Base-by-base conservation (phyloP, 2,888 invertebrate species). In the Tiliacea aurago region DNA sequence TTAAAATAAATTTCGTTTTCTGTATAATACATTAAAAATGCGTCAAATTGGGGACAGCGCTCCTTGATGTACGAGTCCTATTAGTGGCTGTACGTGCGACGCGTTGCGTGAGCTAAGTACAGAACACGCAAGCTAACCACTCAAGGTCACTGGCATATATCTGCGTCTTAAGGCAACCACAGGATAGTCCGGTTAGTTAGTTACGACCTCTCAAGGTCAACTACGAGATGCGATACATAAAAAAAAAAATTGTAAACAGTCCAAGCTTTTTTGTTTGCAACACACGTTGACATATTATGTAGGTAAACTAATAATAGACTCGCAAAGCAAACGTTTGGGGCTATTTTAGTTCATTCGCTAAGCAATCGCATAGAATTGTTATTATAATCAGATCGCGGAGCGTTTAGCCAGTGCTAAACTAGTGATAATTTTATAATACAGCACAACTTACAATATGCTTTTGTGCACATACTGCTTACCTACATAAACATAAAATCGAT, bases 231-330 rank as follows among this genome's bases (percentile, higher is more conserved):
- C n/a, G n/a, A n/a, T n/a, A n/a, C n/a, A n/a, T n/a, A n/a, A n/a
- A n/a, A n/a, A n/a, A n/a, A n/a, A n/a, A n/a, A n/a, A n/a, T n/a
- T 80, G 80, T 77, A 59, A 70, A 63, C 69, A 73, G 77, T 81
- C 73, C 81, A 73, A 70, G 20, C 13, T 33, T 70, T 76, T 51
- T 74, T 37, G 43, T 59, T 76, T 69, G 33, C 77, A 73, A 77
- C 59, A 77, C 53, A 15, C n/a, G 72, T n/a, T 49, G 55, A 67
- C 67, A 63, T 59, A 78, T 68, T 66, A 78, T 43, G 43, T 43
- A 4, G 28, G 28, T 33, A 55, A n/a, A n/a, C n/a, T n/a, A n/a
- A 15, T 28, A 28, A 63, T 59, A 63, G 41, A 33, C 33, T 49
- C 41, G 59, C 65, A 10, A 68, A 72, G 66, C 65, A 62, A 28